phyloP scores from a whole-genome alignment of 1,140 invertebrate species.

The Chrysomallon squamiferum region DNA sequence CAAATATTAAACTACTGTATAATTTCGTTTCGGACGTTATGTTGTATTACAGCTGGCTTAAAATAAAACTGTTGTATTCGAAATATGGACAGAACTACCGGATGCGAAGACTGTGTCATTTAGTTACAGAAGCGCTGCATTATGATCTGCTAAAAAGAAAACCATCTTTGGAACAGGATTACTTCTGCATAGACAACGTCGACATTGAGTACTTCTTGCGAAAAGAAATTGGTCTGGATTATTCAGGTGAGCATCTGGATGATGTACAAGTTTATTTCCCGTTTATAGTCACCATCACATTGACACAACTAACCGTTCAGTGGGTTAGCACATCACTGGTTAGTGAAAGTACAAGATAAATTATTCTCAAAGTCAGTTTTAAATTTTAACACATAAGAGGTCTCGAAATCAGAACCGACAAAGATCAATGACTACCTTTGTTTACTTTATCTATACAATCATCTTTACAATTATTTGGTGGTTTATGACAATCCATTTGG shows the following conservation, averaged over 20 bases:
- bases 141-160: slow-evolving; percentile 13
- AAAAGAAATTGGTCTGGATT: slow-evolving; percentile 21
- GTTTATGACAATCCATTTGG: too few relatives aligned
- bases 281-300: too few relatives aligned
- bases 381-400: too few relatives aligned
- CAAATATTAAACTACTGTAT: slow-evolving; percentile 76
- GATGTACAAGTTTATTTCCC: too few relatives aligned
- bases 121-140: slow-evolving; percentile 26
- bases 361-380: too few relatives aligned
- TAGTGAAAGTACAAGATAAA: too few relatives aligned
- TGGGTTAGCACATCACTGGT: too few relatives aligned
- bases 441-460: too few relatives aligned
- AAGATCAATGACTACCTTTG: too few relatives aligned
- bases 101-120: slow-evolving; percentile 36
- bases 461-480: too few relatives aligned
- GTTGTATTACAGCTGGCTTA: slow-evolving; percentile 70
- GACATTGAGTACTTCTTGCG: slow-evolving; percentile 13
- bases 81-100: slow-evolving; percentile 68
- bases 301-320: too few relatives aligned
- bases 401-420: too few relatives aligned
- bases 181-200: slow-evolving; percentile 19
- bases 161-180: slow-evolving; percentile 14
- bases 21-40: slow-evolving; percentile 73
- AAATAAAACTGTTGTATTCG: slow-evolving; percentile 75
- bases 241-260: slow-evolving; percentile 26